phyloP scores from a whole-genome alignment of 1,140 invertebrate genomes.

The Teleopsis dalmanni region DNA sequence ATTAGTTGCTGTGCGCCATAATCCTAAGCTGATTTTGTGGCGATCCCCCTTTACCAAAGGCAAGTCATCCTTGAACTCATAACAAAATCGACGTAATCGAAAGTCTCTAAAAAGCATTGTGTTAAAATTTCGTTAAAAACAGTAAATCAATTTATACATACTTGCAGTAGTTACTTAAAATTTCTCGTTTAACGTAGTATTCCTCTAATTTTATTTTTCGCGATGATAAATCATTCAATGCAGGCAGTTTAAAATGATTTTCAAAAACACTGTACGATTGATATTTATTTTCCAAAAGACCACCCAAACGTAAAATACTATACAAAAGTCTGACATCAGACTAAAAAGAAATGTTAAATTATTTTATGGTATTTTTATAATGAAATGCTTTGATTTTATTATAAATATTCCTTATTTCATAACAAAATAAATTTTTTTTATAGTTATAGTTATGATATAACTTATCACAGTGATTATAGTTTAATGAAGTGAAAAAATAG shows the following conservation, averaged over 20 bases:
- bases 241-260: conserved; percentile 29
- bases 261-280: conserved; percentile 26
- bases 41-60: conserved; percentile 29
- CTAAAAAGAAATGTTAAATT: conserved; percentile 12
- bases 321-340: conserved; percentile 35
- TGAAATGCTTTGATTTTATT: not conserved
- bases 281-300: conserved; percentile 29
- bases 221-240: conserved; percentile 29
- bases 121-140: not conserved
- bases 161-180: conserved; percentile 38
- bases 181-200: conserved; percentile 36
- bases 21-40: conserved; percentile 24
- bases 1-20: conserved; percentile 20
- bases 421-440: no score
- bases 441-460: no score
- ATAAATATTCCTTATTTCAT: no score
- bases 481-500: no score
- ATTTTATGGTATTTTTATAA: not conserved
- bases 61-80: conserved; percentile 31
- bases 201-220: conserved; percentile 36
- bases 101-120: conserved; percentile 22
- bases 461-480: no score
- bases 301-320: conserved; percentile 30
- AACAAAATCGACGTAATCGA: conserved; percentile 34
- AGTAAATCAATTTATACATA: conserved; percentile 10